A percentile compares a stretch with the other conserved stretches of the same genome.
phyloP scores from a whole-genome alignment of 2,888 invertebrate genomes.

The Protodeltote pygarga region DNA sequence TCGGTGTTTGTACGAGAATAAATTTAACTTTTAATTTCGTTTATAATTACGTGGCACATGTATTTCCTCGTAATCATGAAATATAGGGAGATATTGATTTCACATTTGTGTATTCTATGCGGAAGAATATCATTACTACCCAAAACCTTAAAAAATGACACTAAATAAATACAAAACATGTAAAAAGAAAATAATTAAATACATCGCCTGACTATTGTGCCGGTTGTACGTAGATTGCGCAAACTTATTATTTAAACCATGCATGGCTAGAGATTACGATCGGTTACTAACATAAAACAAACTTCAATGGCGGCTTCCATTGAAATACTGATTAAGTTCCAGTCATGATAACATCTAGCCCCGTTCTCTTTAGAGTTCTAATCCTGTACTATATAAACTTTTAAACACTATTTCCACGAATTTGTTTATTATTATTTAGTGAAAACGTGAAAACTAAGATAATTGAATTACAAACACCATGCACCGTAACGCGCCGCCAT shows the following conservation, averaged over 20 bases:
- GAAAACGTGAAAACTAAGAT: no score
- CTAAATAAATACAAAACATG: no score
- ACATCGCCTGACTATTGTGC: no score
- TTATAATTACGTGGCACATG: constrained; percentile 17
- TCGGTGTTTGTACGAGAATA: constrained; percentile 44
- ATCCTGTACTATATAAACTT: constrained; percentile 9
- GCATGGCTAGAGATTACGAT: constrained; percentile 33
- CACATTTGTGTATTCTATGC: no score
- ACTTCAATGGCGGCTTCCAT: constrained; percentile 35
- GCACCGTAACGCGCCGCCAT: constrained; percentile 39
- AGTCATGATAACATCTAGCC: constrained; percentile 34
- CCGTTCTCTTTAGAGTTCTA: constrained; percentile 29
- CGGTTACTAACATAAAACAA: constrained; percentile 28
- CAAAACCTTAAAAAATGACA: no score
- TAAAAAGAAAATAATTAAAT: no score
- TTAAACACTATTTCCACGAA: constrained; percentile 38
- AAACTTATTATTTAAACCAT: constrained; percentile 29
- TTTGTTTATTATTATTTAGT: no score
- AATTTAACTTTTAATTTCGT: constrained; percentile 47
- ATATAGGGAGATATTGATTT: no score
- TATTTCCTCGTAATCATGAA: no score
- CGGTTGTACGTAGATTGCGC: constrained; percentile 18
- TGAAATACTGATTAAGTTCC: constrained; percentile 39
- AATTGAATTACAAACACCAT: constrained; percentile 42
- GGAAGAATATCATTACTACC: no score